These are phyloP conservation scores for Odontamblyopus rebecca DNA, from an alignment of 2,797 vertebrate species.

Conservation along the genomic window DNA sequence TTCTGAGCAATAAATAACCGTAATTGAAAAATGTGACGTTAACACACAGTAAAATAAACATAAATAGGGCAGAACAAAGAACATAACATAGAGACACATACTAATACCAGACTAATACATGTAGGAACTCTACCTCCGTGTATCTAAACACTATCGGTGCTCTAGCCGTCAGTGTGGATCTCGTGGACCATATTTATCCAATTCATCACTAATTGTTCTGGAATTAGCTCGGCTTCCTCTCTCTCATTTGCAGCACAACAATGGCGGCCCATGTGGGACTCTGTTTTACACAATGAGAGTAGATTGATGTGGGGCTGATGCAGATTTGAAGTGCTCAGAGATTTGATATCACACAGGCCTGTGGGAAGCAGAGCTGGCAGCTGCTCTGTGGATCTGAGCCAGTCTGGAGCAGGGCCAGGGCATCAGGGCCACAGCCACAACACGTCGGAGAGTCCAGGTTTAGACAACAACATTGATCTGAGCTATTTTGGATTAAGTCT, in stretches of 20 bases:
- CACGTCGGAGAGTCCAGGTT: conserved; percentile 6
- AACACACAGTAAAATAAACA: not conserved
- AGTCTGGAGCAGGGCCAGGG: conserved; percentile 36
- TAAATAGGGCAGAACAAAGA: not conserved
- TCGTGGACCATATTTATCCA: conserved; percentile 4
- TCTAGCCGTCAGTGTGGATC: not conserved
- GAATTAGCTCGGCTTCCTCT: conserved; percentile 25
- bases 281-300: conserved; percentile 34
- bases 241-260: conserved; percentile 37
- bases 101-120: not conserved
- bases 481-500: not conserved
- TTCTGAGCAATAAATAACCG: not conserved
- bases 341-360: conserved; percentile 22
- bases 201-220: conserved; percentile 21
- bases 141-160: not conserved
- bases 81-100: not conserved
- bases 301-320: conserved; percentile 49
- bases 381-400: conserved; percentile 31
- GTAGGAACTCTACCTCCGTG: not conserved
- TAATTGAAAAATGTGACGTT: not conserved
- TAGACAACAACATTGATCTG: not conserved
- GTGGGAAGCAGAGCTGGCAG: conserved; percentile 43
- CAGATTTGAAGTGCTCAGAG: conserved; percentile 40
- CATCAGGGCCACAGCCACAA: conserved; percentile 8
- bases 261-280: conserved; percentile 21